Conservation (phyloP, 2,797 vertebrate genomes). For the Cygnus olor region DNA sequence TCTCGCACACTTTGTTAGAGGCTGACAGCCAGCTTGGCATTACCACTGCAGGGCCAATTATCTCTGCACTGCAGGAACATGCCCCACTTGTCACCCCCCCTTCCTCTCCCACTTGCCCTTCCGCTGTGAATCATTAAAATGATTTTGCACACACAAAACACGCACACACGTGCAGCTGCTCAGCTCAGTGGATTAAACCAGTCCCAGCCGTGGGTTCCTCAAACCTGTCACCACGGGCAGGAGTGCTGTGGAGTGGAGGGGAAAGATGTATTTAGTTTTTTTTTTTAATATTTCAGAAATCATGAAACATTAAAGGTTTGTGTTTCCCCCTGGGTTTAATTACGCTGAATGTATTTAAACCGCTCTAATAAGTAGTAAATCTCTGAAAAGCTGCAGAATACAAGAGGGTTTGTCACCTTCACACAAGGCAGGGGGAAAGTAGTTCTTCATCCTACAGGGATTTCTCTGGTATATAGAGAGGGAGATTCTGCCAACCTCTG, state of each 20-base stretch:
- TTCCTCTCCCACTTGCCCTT: conserved; percentile 11
- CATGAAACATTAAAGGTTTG: conserved; percentile 36
- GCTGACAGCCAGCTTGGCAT: conserved; percentile 17
- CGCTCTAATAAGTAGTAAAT: conserved; percentile 53
- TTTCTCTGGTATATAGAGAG: background rate
- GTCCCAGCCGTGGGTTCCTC: background rate
- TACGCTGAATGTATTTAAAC: conserved; percentile 53
- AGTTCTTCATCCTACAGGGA: background rate
- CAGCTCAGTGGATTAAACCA: background rate
- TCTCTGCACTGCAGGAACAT: conserved; percentile 27
- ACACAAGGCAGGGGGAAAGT: background rate
- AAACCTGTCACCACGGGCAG: background rate
- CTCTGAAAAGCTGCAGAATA: conserved; percentile 49
- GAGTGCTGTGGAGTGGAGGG: background rate
- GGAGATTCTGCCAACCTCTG: background rate
- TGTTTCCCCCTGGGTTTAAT: conserved; percentile 62
- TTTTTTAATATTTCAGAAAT: conserved; percentile 5
- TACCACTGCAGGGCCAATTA: conserved; percentile 63
- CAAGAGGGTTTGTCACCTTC: conserved; percentile 21
- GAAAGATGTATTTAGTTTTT: background rate
- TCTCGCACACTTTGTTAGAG: conserved; percentile 1
- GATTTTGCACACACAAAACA: background rate
- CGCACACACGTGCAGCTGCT: background rate
- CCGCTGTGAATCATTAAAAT: background rate
- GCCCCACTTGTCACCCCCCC: background rate